These are phyloP conservation scores for Acanthococcus lagerstroemiae DNA, from an alignment of 2,888 invertebrate species.

Conservation along the genomic window DNA sequence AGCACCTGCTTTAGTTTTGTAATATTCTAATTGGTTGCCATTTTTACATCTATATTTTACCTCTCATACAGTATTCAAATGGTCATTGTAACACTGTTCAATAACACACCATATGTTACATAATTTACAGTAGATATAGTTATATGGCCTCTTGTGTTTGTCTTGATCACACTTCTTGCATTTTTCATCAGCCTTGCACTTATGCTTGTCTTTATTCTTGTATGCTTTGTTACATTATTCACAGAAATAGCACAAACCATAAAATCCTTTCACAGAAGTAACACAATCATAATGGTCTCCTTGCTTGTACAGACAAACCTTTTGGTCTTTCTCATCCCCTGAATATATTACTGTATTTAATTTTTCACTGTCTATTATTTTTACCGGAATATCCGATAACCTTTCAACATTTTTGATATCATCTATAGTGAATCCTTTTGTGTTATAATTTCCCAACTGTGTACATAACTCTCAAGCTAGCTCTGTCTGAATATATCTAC, in stretches of 20 bases:
- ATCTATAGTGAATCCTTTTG: background rate
- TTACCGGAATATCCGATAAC: background rate
- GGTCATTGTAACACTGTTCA: too few species aligned
- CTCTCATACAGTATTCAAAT: too few species aligned
- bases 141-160: background rate
- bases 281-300: background rate
- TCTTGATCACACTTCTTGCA: background rate
- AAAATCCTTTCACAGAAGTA: background rate
- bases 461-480: background rate
- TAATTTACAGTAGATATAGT: background rate
- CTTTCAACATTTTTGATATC: conserved; percentile 2
- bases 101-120: too few species aligned
- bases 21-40: too few species aligned
- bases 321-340: background rate
- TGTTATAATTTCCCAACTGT: background rate
- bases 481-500: background rate
- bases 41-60: too few species aligned
- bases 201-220: too few species aligned
- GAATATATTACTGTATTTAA: background rate
- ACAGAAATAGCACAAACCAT: background rate
- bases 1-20: too few species aligned
- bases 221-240: conserved; percentile 2
- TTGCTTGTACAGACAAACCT: background rate
- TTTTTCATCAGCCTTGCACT: background rate
- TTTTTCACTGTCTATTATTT: background rate